Conservation (phyloP, 2,113 vertebrate species). For the Perognathus longimembris region DNA sequence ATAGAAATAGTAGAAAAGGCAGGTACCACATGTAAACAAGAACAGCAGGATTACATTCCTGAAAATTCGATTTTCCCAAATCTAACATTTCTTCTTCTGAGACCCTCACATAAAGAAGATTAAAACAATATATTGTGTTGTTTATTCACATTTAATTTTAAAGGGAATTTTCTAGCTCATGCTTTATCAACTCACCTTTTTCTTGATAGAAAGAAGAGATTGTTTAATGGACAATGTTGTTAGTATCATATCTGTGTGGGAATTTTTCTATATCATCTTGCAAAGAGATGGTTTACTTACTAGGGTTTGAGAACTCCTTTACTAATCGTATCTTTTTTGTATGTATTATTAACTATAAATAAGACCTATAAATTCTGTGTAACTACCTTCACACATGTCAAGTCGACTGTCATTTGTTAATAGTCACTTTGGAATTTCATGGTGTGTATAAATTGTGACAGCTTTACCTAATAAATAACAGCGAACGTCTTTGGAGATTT, state of each 20-base stretch:
- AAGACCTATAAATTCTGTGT: not conserved
- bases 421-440: conserved; percentile 42
- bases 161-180: not conserved
- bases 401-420: conserved; percentile 15
- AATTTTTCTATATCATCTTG: not conserved
- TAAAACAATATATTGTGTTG: not conserved
- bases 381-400: conserved; percentile 38
- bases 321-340: not conserved
- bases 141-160: not conserved
- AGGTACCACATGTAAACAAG: not conserved
- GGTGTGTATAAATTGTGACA: conserved; percentile 33
- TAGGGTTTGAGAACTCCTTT: not conserved
- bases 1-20: not conserved
- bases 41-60: not conserved
- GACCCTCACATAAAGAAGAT: not conserved
- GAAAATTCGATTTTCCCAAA: not conserved
- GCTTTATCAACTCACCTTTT: not conserved
- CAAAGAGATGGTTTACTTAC: not conserved
- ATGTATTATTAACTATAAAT: conserved; percentile 27
- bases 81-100: not conserved
- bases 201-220: not conserved
- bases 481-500: conserved; percentile 55
- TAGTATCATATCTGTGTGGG: not conserved
- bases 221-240: not conserved
- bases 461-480: conserved; percentile 55